A percentile compares a stretch with the other conserved stretches of the same genome.
These are phyloP conservation scores for Macrochelys suwanniensis DNA, from an alignment of 2,797 vertebrate species.

Conservation along the genomic window DNA sequence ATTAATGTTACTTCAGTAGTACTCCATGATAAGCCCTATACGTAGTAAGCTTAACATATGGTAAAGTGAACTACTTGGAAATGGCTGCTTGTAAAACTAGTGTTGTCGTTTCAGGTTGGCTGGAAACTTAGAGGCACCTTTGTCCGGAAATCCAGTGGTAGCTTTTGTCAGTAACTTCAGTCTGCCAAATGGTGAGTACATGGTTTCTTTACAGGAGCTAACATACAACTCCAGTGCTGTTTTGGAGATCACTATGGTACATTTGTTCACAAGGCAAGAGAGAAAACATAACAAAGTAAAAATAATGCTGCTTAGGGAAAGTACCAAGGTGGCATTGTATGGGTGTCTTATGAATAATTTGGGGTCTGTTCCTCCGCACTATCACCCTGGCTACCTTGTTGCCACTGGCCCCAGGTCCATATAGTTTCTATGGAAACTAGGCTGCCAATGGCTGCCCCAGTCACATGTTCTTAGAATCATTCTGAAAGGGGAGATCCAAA, in stretches of 20 bases:
- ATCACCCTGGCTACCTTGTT: neutral
- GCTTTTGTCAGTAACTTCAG: conserved; percentile 63
- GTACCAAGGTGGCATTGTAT: neutral
- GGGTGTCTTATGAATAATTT: neutral
- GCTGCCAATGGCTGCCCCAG: neutral
- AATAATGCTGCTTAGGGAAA: accelerated
- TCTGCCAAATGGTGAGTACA: conserved; percentile 58
- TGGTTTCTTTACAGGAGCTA: neutral
- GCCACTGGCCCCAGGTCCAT: neutral
- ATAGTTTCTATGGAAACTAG: neutral
- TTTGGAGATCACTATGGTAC: neutral
- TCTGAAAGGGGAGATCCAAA: neutral
- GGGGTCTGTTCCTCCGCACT: neutral
- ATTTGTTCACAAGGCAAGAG: neutral
- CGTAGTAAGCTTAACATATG: accelerated
- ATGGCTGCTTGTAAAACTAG: neutral
- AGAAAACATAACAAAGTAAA: neutral
- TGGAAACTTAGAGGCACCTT: conserved; percentile 49
- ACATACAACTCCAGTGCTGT: neutral
- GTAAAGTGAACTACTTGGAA: neutral
- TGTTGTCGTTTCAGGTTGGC: conserved; percentile 65
- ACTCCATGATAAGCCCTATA: accelerated
- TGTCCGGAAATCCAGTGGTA: neutral
- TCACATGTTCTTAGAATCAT: neutral
- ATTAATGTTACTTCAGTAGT: neutral